These are phyloP conservation scores for Mactromeris polynyma DNA, from an alignment of 2,888 invertebrate species.

Conservation along the genomic window DNA sequence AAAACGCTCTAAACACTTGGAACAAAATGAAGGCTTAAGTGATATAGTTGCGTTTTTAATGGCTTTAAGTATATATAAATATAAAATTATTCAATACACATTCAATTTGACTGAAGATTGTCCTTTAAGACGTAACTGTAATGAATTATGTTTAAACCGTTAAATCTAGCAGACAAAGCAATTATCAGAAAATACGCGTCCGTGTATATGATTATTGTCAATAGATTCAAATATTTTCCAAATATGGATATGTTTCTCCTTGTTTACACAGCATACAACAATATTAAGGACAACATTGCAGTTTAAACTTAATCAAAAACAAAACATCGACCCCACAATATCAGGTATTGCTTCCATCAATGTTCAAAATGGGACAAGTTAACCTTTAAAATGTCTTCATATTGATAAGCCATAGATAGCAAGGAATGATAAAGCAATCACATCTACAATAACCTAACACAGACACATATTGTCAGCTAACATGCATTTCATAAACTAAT, in stretches of 20 bases:
- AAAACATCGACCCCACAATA: neutral
- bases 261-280: neutral
- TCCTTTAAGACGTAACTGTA: too few relatives aligned
- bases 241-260: neutral
- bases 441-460: neutral
- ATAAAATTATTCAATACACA: neutral
- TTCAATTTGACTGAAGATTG: neutral
- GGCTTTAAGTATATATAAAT: neutral
- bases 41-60: too few relatives aligned
- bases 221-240: neutral
- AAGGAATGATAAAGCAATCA: neutral
- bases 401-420: neutral
- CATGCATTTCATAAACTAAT: neutral
- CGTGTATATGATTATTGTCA: neutral
- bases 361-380: neutral
- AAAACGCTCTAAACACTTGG: too few relatives aligned
- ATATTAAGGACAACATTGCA: neutral
- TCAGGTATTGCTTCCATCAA: neutral
- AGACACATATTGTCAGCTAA: neutral
- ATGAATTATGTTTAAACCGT: neutral
- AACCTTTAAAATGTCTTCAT: neutral
- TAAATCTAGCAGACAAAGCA: neutral
- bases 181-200: neutral
- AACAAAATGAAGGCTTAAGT: too few relatives aligned
- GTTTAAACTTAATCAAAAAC: neutral